A percentile compares a stretch with the other conserved stretches of the same genome.
Conservation (phyloP, 2,888 invertebrate species). For the Pammene fasciana region DNA sequence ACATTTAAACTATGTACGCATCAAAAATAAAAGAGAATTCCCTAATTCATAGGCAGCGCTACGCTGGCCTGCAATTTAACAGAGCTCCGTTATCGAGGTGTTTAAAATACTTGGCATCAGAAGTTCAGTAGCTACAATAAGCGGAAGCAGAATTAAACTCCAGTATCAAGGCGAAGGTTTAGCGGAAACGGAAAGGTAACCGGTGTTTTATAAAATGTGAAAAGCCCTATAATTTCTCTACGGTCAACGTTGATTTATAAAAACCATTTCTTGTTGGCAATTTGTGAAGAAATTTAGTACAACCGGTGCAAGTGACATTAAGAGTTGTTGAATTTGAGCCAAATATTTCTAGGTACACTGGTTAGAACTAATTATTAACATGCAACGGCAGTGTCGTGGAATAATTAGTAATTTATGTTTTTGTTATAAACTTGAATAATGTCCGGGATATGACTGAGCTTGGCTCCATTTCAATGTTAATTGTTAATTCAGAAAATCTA, state of each 20-base stretch:
- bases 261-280: neutral
- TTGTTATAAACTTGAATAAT: neutral
- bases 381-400: conserved; percentile 9
- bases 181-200: conserved; percentile 36
- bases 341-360: conserved; percentile 5
- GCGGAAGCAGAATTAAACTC: conserved; percentile 13
- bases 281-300: conserved; percentile 17
- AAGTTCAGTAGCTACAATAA: neutral
- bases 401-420: neutral
- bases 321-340: too few species aligned
- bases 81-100: too few species aligned
- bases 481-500: too few species aligned
- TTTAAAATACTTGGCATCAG: neutral
- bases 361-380: conserved; percentile 15
- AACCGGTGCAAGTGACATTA: too few species aligned
- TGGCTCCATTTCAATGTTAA: neutral
- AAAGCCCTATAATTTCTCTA: conserved; percentile 23
- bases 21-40: too few species aligned
- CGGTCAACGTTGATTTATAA: neutral
- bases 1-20: too few species aligned
- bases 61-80: neutral
- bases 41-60: neutral
- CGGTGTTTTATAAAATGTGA: conserved; percentile 28
- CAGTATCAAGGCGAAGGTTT: conserved; percentile 33
- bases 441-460: neutral